Percentiles rank a stretch among this genome's conserved stretches.
phyloP scores from a whole-genome alignment of 2,888 invertebrate species.

The Pristionchus japonicus region DNA sequence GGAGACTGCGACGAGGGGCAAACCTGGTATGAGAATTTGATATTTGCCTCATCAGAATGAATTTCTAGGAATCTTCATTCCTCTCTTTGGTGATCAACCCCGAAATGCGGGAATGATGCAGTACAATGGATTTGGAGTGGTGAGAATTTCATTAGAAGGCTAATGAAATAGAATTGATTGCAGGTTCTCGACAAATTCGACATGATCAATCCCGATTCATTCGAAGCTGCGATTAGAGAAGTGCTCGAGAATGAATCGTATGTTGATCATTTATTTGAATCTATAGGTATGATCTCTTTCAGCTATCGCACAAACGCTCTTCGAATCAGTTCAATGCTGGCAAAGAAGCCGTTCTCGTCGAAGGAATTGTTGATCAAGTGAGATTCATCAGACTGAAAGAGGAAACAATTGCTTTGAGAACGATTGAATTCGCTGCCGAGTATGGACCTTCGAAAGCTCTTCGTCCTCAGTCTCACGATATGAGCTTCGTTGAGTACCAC shows the following conservation, averaged over 20 bases:
- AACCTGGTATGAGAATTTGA: neutral
- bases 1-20: neutral
- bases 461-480: conserved; percentile 30
- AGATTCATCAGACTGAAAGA: neutral
- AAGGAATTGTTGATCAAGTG: conserved; percentile 16
- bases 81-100: conserved; percentile 16
- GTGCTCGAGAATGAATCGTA: neutral
- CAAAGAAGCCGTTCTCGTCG: conserved; percentile 1
- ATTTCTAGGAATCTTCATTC: neutral
- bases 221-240: neutral
- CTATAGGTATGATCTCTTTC: too few relatives aligned
- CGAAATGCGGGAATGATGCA: conserved; percentile 37
- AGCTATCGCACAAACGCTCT: neutral
- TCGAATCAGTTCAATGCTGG: conserved; percentile 4
- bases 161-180: neutral
- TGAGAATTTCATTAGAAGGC: neutral
- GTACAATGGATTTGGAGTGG: conserved; percentile 33
- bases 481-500: neutral
- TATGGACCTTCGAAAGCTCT: conserved; percentile 31
- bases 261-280: neutral
- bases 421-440: conserved; percentile 38
- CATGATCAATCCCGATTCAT: neutral
- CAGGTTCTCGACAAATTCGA: conserved; percentile 28
- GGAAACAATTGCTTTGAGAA: neutral
- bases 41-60: neutral